Percentiles rank a stretch among this genome's conserved stretches.
Conservation (phyloP, 2,888 invertebrate genomes). For the Drosophila parthenogenetica region DNA sequence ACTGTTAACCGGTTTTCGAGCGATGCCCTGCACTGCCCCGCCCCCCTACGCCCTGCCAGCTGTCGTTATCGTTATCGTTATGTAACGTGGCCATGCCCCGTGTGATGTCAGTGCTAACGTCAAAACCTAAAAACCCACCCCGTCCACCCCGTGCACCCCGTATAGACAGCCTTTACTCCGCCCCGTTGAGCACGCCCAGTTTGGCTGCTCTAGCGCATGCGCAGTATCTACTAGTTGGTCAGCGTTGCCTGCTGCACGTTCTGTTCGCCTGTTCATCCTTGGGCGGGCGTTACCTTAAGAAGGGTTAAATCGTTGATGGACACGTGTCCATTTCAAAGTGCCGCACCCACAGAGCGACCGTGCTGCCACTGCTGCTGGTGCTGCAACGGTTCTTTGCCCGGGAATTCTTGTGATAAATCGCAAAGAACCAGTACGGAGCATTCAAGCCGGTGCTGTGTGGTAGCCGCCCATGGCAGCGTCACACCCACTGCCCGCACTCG, state of each 20-base stretch:
- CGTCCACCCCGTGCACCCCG: background rate
- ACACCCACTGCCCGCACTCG: slow-evolving; percentile 70
- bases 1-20: slow-evolving; percentile 80
- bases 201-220: slow-evolving; percentile 50
- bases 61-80: slow-evolving; percentile 41
- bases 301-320: slow-evolving; percentile 85
- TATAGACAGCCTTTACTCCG: slow-evolving; percentile 62
- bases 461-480: slow-evolving; percentile 48
- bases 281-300: slow-evolving; percentile 86
- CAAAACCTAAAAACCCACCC: slow-evolving; percentile 17
- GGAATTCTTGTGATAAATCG: slow-evolving; percentile 66
- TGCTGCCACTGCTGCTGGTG: slow-evolving; percentile 22
- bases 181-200: slow-evolving; percentile 70
- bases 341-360: slow-evolving; percentile 40
- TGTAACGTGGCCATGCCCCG: slow-evolving; percentile 55
- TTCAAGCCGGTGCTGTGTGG: slow-evolving; percentile 39
- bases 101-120: slow-evolving; percentile 57
- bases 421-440: slow-evolving; percentile 67
- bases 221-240: slow-evolving; percentile 32
- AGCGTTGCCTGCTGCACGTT: slow-evolving; percentile 11
- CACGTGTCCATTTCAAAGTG: slow-evolving; percentile 82
- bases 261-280: slow-evolving; percentile 84
- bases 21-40: slow-evolving; percentile 54
- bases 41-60: background rate
- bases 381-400: slow-evolving; percentile 44